Percentiles rank a stretch among this genome's conserved stretches.
Evolutionary conservation across 2,113 vertebrate genomes (phyloP).

Genomic region (Spheniscus mendiculus): DNA sequence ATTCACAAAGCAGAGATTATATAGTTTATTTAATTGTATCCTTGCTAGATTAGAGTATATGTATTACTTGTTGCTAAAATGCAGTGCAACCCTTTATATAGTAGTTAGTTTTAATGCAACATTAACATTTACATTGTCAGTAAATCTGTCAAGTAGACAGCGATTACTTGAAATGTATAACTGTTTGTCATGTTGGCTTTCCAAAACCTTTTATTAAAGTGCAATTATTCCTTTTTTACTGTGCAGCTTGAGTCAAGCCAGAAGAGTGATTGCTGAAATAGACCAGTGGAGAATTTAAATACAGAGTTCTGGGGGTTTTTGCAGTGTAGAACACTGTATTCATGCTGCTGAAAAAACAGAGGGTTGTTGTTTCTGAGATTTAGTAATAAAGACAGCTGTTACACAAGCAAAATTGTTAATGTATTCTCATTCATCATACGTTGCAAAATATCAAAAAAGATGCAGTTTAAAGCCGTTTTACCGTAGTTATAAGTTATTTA

Average conservation of each 20-base stretch:
- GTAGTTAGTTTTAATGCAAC: not conserved
- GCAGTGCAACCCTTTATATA: not conserved
- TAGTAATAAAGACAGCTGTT: not conserved
- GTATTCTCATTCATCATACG: not conserved
- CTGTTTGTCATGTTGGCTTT: constrained; percentile 22
- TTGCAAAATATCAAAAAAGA: not conserved
- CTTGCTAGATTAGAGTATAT: not conserved
- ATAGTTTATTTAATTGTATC: not conserved
- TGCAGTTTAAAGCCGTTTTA: not conserved
- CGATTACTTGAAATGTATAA: not conserved
- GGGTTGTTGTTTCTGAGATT: not conserved
- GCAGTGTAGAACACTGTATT: not conserved
- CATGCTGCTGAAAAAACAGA: not conserved
- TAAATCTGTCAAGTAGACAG: constrained; percentile 20
- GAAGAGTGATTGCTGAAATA: constrained; percentile 1
- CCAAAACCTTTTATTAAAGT: constrained; percentile 56
- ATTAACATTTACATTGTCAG: not conserved
- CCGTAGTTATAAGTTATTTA: not conserved
- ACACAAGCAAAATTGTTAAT: not conserved
- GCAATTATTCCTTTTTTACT: constrained; percentile 26
- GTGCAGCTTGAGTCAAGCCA: constrained; percentile 26
- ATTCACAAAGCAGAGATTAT: not conserved
- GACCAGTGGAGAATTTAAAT: constrained; percentile 18
- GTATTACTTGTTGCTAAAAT: not conserved
- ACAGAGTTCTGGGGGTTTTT: not conserved